A percentile compares a stretch with the other conserved stretches of the same genome.
Evolutionary conservation across 2,797 vertebrate genomes (phyloP).

Genomic region (Chelonia mydas): DNA sequence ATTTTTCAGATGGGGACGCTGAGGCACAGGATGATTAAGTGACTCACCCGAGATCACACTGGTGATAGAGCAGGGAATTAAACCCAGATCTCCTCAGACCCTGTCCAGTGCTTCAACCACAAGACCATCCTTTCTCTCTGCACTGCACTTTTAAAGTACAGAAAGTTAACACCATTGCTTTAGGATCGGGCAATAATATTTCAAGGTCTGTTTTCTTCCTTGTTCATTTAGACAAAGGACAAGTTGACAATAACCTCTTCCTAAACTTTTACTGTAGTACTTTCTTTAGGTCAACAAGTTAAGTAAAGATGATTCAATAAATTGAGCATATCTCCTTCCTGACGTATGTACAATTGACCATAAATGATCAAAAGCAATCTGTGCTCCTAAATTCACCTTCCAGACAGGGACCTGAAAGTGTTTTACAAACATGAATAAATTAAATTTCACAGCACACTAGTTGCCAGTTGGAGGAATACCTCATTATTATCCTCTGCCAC

Average conservation of each 20-base stretch:
- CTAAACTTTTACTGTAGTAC: background rate
- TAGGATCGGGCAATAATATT: background rate
- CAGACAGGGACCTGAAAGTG: background rate
- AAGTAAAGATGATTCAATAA: background rate
- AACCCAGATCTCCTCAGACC: background rate
- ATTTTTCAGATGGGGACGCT: background rate
- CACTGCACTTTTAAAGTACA: background rate
- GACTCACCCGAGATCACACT: background rate
- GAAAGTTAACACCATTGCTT: background rate
- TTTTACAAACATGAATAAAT: background rate
- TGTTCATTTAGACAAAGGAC: background rate
- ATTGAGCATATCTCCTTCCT: background rate
- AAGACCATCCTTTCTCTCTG: conserved; percentile 14
- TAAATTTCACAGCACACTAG: background rate
- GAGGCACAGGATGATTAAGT: background rate
- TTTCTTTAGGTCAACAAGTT: background rate
- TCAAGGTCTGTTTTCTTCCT: background rate
- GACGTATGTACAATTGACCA: background rate
- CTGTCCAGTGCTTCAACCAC: background rate
- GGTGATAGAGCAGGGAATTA: background rate
- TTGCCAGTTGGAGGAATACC: background rate
- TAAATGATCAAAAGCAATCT: background rate
- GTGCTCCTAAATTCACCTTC: background rate
- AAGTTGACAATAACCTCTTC: background rate
- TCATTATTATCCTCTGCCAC: background rate